Evolutionary conservation across 2,113 vertebrate genomes (phyloP), one percentile per base, ranked within the genome.

Genomic region (Marmota monax): DNA sequence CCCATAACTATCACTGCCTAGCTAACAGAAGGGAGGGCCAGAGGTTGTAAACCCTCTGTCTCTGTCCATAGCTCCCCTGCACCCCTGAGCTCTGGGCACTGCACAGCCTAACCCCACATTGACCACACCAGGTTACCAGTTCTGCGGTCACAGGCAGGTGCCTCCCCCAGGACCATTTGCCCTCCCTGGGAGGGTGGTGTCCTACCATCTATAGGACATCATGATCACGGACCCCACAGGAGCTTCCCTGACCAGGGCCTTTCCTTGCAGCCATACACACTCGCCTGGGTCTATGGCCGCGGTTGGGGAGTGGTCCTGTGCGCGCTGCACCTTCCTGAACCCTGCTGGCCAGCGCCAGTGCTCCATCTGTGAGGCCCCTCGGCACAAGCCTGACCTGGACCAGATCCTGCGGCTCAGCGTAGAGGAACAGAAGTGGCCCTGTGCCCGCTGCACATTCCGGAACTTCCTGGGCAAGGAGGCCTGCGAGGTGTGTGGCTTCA

Each of bases 341-440:
- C 98, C 99, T 0, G 99, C 99, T 0, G 99, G 98, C 32, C 99
- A 99, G 92, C 99, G 99, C 39, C 99, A 99, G 97, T 99, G 99
- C 98, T 99, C 99, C 97, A 99, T 99, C 97, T 99, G 99, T 0
- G 99, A 99, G 98, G 99, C 99, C 0, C 99, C 99, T 0, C 99
- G 99, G 17, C 99, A 99, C 98, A 99, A 99, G 83, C 99, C 99
- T 0, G 99, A 99, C 98, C 99, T 99, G 9, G 99, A 99, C 97
- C 99, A 99, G 97, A 99, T 99, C 98, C 98, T 99, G 91, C 98
- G 99, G 23, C 99, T 99, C 96, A 99, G 99, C 37, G 99, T 98
- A 1, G 99, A 99, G 97, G 99, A 99, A 42, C 99, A 99, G 96
- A 99, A 99, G 67, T 99, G 99, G 99, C 98, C 99, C 79, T 99